Evolutionary conservation across 1,140 invertebrate species (phyloP).

Genomic region (Ladona fulva): DNA sequence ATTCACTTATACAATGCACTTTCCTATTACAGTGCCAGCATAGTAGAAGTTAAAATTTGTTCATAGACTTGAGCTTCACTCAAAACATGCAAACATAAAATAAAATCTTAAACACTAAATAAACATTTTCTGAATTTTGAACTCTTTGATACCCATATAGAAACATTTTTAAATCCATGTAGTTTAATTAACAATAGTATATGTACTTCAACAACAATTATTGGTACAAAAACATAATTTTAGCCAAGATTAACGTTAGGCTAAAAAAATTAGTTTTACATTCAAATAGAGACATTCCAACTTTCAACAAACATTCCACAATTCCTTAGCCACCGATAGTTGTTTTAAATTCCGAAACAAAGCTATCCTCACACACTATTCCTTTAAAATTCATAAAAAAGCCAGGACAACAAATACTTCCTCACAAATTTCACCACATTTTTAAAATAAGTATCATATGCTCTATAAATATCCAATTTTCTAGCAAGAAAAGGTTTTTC

Average conservation of each 20-base stretch:
- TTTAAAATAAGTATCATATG: neutral
- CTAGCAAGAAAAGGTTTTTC: neutral
- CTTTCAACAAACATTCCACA: neutral
- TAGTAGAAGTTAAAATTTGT: neutral
- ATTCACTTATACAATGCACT: neutral
- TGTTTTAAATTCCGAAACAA: too few relatives aligned
- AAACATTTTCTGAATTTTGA: neutral
- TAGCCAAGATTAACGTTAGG: neutral
- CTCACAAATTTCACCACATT: neutral
- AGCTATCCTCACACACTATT: too few relatives aligned
- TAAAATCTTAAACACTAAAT: neutral
- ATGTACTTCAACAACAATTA: slow-evolving; percentile 7
- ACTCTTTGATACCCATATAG: neutral
- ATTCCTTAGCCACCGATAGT: neutral
- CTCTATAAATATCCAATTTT: neutral
- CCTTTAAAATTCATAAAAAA: neutral
- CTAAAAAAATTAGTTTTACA: neutral
- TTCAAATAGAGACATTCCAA: neutral
- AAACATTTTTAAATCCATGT: neutral
- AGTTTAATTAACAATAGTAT: neutral
- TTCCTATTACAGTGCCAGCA: neutral
- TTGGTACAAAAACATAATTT: neutral
- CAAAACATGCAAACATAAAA: neutral
- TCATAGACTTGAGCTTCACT: neutral
- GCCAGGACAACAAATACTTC: neutral